Evolutionary conservation across 2,888 invertebrate genomes (phyloP), one percentile per base, ranked within the genome.

Genomic region (Drosophila hamatofila): DNA sequence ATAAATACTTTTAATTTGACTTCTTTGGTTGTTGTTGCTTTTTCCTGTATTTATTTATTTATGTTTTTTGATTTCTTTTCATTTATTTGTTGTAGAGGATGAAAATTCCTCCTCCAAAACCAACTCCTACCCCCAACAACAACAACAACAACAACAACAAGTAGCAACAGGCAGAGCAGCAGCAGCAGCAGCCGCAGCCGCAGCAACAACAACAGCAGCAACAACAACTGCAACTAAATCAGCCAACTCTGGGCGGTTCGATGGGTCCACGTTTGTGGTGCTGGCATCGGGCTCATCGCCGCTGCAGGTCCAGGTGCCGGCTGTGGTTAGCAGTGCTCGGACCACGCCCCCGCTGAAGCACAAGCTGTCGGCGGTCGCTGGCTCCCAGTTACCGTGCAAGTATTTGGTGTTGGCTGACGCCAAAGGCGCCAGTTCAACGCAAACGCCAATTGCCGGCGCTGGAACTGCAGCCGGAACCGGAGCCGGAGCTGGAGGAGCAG

Each of bases 81-180:
- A 62, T 49, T 79, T 71, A 52, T 67, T 73, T 80, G 58, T 85
- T 88, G 64, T 88, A 92, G 92, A 92, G 91, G 92, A 91, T 86
- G 88, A 88, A 85, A 89, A 85, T 84, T 89, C 89, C 80, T 91
- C 91, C 64, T 74, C 81, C 89, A 75, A 63, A 63, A 64, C 60
- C 75, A 80, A 81, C 72, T 83, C 85, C 79, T 77, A 83, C 56
- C 46, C 86, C 81, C 68, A 67, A 67, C 61, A 56, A 57, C n/a
- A n/a, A n/a, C 72, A 71, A 56, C 80, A 76, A 56, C 80, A 71
- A 56, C 79, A 76, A 56, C 80, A 81, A 68, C 78, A 64, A 76
- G 72, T 75, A 74, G 68, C 67, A 72, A 51, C 76, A 72, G 63
- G 76, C 75, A 64, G 56, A 67, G 48, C 61, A 62, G 64, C 75